These are phyloP conservation scores for Lithodes maja DNA, from an alignment of 2,888 invertebrate species.

Conservation along the genomic window DNA sequence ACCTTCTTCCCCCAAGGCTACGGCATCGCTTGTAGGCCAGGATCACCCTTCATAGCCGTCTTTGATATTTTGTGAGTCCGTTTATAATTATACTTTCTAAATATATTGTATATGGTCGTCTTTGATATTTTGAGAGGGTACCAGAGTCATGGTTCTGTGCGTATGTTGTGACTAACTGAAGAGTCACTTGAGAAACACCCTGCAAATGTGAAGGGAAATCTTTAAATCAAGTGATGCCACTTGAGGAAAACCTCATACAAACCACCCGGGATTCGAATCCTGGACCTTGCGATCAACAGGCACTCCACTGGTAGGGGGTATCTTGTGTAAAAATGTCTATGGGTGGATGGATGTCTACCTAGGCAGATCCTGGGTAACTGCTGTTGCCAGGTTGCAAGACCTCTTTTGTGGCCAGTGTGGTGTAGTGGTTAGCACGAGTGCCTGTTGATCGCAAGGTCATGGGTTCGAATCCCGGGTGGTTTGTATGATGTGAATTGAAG, in stretches of 20 bases:
- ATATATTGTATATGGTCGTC: not conserved
- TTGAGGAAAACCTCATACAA: too few species aligned
- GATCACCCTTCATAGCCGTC: conserved; percentile 24
- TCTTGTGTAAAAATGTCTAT: too few species aligned
- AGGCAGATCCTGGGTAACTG: too few species aligned
- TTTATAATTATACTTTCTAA: not conserved
- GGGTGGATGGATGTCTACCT: too few species aligned
- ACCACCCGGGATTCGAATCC: too few species aligned
- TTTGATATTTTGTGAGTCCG: conserved; percentile 39
- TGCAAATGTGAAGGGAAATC: not conserved
- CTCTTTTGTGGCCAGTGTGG: too few species aligned
- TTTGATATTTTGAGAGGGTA: not conserved
- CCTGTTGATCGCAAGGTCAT: not conserved
- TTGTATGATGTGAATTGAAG: too few species aligned
- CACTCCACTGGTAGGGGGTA: too few species aligned
- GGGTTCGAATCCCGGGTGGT: too few species aligned
- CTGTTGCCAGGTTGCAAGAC: too few species aligned
- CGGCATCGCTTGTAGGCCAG: conserved; percentile 46
- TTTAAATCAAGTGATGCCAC: not conserved
- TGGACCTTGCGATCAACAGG: too few species aligned
- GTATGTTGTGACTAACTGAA: not conserved
- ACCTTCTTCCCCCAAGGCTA: conserved; percentile 49
- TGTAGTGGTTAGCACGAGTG: too few species aligned
- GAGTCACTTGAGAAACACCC: not conserved
- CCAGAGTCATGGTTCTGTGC: not conserved